Evolutionary conservation across 2,113 vertebrate genomes (phyloP).

Genomic region (Corydoras sp.): DNA sequence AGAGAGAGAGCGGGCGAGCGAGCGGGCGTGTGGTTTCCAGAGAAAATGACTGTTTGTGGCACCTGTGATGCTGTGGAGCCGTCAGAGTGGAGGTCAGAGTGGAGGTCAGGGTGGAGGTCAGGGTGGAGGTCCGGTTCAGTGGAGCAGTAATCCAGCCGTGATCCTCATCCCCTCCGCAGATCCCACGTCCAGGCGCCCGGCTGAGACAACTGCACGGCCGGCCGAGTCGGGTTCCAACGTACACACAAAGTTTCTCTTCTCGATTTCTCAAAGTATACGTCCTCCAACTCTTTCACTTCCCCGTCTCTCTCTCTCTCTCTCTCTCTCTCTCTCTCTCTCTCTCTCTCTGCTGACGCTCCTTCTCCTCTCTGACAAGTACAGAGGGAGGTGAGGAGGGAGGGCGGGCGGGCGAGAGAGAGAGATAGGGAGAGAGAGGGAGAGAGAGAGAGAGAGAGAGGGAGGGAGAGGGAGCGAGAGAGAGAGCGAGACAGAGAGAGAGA

Average conservation of each 20-base stretch:
- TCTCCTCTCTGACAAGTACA: conserved; percentile 22
- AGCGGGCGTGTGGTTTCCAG: neutral
- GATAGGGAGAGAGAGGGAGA: conserved; percentile 16
- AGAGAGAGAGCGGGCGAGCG: too few relatives aligned
- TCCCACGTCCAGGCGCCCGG: neutral
- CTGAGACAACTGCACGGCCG: neutral
- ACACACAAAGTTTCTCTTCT: conserved; percentile 27
- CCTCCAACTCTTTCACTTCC: conserved; percentile 42
- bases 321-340: too few relatives aligned
- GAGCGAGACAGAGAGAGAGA: too few relatives aligned
- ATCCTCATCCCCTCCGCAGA: conserved; percentile 26
- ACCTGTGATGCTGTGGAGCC: conserved; percentile 31
- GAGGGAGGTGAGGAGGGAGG: conserved; percentile 1
- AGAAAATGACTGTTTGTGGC: neutral
- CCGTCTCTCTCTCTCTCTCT: conserved; percentile 1
- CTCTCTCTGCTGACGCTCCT: conserved; percentile 9
- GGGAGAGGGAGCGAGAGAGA: too few relatives aligned
- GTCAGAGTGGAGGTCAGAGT: conserved; percentile 21
- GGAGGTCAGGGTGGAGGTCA: too few relatives aligned
- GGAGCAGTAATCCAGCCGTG: conserved; percentile 21
- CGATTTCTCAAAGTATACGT: conserved; percentile 24
- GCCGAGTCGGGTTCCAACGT: too few relatives aligned
- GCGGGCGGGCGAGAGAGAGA: conserved; percentile 15
- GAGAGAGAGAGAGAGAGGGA: conserved; percentile 29
- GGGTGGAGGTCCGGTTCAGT: too few relatives aligned